Evolutionary conservation across 2,888 invertebrate species (phyloP).

Genomic region (Slavum lentiscoides): DNA sequence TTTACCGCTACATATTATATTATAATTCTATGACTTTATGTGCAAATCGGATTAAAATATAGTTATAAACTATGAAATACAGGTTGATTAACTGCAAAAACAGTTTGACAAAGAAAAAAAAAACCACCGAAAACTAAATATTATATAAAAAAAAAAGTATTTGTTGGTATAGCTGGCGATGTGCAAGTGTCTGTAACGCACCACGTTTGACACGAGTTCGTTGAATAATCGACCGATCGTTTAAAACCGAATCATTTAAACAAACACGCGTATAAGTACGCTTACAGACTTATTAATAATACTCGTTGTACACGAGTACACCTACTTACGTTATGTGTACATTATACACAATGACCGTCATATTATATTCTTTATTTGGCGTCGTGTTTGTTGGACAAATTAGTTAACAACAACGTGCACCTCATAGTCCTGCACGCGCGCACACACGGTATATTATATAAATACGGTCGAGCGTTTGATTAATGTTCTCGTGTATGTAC

Average conservation of each 20-base stretch:
- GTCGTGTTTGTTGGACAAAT: constrained; percentile 33
- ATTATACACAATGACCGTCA: neutral
- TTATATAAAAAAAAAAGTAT: no score
- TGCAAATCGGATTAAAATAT: no score
- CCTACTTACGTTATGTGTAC: no score
- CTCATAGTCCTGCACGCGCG: neutral
- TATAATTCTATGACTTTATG: no score
- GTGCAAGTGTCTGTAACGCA: neutral
- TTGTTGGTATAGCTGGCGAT: neutral
- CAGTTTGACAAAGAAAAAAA: no score
- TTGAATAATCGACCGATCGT: constrained; percentile 29
- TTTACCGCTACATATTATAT: no score
- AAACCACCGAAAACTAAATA: no score
- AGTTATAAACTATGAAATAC: no score
- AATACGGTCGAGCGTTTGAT: constrained; percentile 24
- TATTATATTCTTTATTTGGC: constrained; percentile 29
- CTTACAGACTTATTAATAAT: no score
- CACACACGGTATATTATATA: neutral
- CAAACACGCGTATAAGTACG: constrained; percentile 1
- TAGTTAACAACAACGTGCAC: constrained; percentile 18
- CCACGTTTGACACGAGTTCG: neutral
- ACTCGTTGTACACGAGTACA: no score
- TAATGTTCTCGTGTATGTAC: constrained; percentile 37
- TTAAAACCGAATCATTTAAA: constrained; percentile 43
- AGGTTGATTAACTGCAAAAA: no score